Evolutionary conservation across 2,888 invertebrate genomes (phyloP).

Genomic region (Branchipolynoe longqiensis): DNA sequence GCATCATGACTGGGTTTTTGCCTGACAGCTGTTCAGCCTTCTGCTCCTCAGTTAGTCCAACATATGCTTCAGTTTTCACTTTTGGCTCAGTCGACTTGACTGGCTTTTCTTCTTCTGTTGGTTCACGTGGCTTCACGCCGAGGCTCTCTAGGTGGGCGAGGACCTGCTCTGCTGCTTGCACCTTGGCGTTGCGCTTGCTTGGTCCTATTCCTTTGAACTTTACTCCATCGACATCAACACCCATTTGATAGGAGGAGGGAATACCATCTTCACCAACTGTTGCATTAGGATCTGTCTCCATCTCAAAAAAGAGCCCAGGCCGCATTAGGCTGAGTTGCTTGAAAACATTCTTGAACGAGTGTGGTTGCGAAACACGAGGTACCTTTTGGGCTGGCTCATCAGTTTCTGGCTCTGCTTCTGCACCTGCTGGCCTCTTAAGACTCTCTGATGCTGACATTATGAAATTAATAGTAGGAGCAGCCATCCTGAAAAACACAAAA

Average conservation of each 20-base stretch:
- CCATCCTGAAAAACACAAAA: too few relatives aligned
- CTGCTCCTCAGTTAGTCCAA: conserved; percentile 18
- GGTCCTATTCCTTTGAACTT: conserved; percentile 19
- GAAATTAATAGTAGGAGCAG: too few relatives aligned
- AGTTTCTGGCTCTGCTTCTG: too few relatives aligned
- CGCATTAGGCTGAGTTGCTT: conserved; percentile 46
- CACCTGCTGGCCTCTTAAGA: too few relatives aligned
- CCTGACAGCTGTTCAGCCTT: conserved; percentile 26
- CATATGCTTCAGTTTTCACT: not conserved
- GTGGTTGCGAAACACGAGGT: too few relatives aligned
- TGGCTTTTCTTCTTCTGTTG: not conserved
- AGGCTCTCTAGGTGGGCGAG: conserved; percentile 39
- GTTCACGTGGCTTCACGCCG: conserved; percentile 22
- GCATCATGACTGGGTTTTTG: conserved; percentile 50
- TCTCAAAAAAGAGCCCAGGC: conserved; percentile 34
- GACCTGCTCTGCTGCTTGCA: conserved; percentile 32
- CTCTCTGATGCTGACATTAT: too few relatives aligned
- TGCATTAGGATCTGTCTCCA: not conserved
- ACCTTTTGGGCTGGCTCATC: too few relatives aligned
- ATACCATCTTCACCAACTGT: not conserved
- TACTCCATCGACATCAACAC: conserved; percentile 25
- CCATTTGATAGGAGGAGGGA: not conserved
- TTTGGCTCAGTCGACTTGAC: not conserved
- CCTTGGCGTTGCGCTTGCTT: conserved; percentile 48
- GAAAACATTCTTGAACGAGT: conserved; percentile 51